Evolutionary conservation across 2,113 vertebrate species (phyloP), one percentile per base, ranked within the genome.

Genomic region (Malurus melanocephalus): DNA sequence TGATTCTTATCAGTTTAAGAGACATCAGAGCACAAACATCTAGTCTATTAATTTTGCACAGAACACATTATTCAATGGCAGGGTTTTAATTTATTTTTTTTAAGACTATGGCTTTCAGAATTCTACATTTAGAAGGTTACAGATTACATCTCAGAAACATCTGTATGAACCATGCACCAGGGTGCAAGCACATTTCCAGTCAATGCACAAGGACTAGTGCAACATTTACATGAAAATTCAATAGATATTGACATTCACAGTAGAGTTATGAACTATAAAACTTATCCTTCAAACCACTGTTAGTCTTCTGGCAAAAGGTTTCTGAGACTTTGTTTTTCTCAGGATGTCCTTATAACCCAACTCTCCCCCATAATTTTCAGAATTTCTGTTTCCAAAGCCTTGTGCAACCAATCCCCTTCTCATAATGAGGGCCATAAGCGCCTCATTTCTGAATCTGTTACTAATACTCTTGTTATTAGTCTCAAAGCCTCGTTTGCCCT

Each of bases 51-150:
- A 56, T 65, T 95, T 89, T 76, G 18, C 78, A 92, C 86, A 64
- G 71, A 91, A 79, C 80, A 80, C 55, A 75, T 32, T 81, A 75
- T 77, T 92, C 45, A 88, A 18, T 62, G 74, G 59, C 64, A 17
- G 27, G 5, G 1, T 14, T 69, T 51, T 13, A 28, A 27, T 75
- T 72, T 65, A 1, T 56, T 45, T 82, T 82, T 80, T 83, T 82
- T 62, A 80, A 91, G 77, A 94, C 52, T 84, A 88, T 89, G 91
- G 92, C 94, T 96, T 92, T 92, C 88, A 82, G 59, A 85, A 55
- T 88, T 94, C 74, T 79, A 93, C 78, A 89, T 62, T 80, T 83
- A 82, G 62, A 80, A 93, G 62, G 80, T 46, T 21, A 85, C 84
- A 93, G 78, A 67, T 75, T 82, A 92, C 72, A 61, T 48, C 53